These are phyloP conservation scores for Baryphthengus martii DNA, from an alignment of 2,113 vertebrate species.

Conservation along the genomic window DNA sequence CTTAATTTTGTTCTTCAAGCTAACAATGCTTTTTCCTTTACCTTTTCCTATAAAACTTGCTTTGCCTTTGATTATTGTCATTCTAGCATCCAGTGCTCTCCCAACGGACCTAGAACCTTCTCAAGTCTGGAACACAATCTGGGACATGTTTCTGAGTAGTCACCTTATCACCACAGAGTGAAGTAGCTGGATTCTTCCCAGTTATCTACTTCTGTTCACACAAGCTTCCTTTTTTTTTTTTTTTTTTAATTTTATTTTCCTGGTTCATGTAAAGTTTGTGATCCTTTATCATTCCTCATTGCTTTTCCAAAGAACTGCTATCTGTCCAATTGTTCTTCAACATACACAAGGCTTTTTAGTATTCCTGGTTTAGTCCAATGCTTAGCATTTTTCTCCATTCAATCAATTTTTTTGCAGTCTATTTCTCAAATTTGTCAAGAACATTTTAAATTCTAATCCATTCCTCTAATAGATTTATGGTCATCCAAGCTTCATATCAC, in stretches of 20 bases:
- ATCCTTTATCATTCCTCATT: neutral
- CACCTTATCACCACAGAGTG: neutral
- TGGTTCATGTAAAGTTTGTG: neutral
- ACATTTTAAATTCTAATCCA: neutral
- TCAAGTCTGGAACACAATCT: neutral
- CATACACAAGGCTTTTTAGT: neutral
- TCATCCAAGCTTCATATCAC: neutral
- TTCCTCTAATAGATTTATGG: neutral
- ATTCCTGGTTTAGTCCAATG: neutral
- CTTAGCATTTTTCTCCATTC: neutral
- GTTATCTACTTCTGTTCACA: neutral
- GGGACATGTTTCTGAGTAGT: neutral
- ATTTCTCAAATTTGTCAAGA: slow-evolving; percentile 9
- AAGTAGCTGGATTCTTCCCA: neutral
- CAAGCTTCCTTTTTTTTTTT: too few relatives aligned
- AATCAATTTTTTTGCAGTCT: slow-evolving; percentile 11
- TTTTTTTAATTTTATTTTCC: neutral
- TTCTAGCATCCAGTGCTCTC: neutral
- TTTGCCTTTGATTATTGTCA: neutral
- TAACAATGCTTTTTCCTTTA: neutral
- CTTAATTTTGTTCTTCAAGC: neutral
- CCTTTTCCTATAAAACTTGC: neutral
- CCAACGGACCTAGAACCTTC: neutral
- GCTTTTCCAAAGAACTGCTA: neutral
- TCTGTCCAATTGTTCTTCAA: neutral